Conservation (phyloP, 2,113 vertebrate species). For the Fregata magnificens region DNA sequence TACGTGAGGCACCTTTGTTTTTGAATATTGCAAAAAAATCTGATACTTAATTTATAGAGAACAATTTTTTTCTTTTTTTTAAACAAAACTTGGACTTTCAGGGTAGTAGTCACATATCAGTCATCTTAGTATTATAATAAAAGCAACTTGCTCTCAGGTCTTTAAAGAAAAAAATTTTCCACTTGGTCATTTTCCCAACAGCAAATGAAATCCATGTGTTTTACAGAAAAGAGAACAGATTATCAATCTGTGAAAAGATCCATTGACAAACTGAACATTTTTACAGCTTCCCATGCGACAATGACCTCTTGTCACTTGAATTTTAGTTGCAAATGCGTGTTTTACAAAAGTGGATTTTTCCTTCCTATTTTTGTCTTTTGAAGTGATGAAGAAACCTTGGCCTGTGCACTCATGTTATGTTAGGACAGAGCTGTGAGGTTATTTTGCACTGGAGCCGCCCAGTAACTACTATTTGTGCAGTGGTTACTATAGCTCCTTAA, state of each 20-base stretch:
- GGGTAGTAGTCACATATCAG: background rate
- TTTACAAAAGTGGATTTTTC: background rate
- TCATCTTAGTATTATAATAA: background rate
- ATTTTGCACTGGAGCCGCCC: background rate
- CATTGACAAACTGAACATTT: background rate
- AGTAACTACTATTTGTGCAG: background rate
- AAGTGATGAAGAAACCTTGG: background rate
- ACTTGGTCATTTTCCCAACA: background rate
- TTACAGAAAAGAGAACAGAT: background rate
- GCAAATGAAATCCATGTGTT: background rate
- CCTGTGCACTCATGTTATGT: background rate
- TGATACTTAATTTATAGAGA: background rate
- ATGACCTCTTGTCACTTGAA: background rate
- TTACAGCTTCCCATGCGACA: background rate
- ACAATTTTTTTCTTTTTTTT: background rate
- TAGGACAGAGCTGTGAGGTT: background rate
- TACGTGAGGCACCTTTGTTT: background rate
- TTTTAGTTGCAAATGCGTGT: background rate
- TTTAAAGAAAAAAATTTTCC: background rate
- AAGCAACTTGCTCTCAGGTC: background rate
- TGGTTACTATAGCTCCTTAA: slow-evolving; percentile 21
- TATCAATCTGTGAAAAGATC: background rate
- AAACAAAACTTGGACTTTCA: background rate
- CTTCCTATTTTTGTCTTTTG: background rate
- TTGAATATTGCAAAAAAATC: background rate